phyloP scores from a whole-genome alignment of 2,797 vertebrate species.

The Botia almorhae region DNA sequence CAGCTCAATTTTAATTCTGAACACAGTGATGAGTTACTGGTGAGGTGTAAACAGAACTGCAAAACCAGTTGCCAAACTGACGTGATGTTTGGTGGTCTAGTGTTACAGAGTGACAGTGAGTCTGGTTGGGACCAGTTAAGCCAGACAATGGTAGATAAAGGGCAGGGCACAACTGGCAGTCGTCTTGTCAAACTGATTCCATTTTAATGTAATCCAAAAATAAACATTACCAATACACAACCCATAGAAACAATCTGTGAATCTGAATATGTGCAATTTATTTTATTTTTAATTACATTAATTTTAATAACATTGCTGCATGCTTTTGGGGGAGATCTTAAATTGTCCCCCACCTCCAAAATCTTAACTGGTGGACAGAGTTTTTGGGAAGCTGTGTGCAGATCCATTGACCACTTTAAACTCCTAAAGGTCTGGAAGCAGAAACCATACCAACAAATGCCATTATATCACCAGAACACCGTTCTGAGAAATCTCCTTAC shows the following conservation, averaged over 20 bases:
- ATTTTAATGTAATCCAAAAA: no score
- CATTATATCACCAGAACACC: not conserved
- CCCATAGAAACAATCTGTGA: no score
- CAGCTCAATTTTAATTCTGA: slow-evolving; percentile 22
- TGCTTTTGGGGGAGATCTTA: no score
- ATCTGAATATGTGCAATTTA: no score
- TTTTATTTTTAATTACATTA: no score
- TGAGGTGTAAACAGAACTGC: not conserved
- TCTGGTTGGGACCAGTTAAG: not conserved
- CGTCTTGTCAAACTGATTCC: no score
- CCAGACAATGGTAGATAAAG: no score
- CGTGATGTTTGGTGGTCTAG: not conserved
- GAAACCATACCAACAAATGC: not conserved
- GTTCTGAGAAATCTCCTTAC: not conserved
- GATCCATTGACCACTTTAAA: not conserved
- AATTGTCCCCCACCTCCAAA: no score
- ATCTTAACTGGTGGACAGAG: no score
- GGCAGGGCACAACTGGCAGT: no score
- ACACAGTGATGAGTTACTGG: not conserved
- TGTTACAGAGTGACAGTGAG: not conserved
- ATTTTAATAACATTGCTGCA: no score
- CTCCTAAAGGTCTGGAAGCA: not conserved
- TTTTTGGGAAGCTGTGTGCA: not conserved
- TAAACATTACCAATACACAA: no score
- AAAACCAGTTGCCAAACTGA: not conserved